Evolutionary conservation across 2,797 vertebrate species (phyloP).

Genomic region (Chelon auratus): DNA sequence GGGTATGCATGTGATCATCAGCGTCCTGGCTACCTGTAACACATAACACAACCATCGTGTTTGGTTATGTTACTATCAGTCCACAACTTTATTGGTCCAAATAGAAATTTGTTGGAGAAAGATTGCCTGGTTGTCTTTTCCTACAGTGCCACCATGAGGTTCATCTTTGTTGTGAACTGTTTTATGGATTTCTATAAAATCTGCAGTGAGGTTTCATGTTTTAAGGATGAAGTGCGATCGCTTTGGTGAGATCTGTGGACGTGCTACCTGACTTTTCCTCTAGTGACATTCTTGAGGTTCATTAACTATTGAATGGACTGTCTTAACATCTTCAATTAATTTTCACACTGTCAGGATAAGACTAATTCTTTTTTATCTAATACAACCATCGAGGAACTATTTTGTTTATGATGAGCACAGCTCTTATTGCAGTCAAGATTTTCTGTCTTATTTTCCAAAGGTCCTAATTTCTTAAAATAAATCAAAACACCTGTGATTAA

Average conservation of each 20-base stretch:
- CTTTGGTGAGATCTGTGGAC: not conserved
- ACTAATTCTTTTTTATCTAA: not conserved
- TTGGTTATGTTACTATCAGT: not conserved
- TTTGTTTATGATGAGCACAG: not conserved
- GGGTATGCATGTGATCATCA: slow-evolving; percentile 95
- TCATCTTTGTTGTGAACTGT: too few relatives aligned
- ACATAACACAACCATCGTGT: slow-evolving; percentile 11
- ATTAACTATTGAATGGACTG: too few relatives aligned
- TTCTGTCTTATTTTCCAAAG: not conserved
- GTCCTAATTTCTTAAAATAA: not conserved
- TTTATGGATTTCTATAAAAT: not conserved
- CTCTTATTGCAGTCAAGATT: not conserved
- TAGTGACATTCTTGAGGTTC: too few relatives aligned
- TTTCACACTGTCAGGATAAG: too few relatives aligned
- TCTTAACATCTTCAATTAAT: too few relatives aligned
- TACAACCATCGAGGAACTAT: not conserved
- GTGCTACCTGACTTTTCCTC: too few relatives aligned
- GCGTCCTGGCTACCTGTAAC: slow-evolving; percentile 89
- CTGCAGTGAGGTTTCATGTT: not conserved
- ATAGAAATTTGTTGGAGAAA: not conserved
- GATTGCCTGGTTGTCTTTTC: not conserved
- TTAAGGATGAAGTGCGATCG: not conserved
- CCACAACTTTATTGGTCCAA: not conserved
- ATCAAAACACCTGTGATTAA: too few relatives aligned
- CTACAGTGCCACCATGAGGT: not conserved